A percentile compares a stretch with the other conserved stretches of the same genome.
phyloP scores from a whole-genome alignment of 2,797 vertebrate genomes.

The Eulemur mongoz region DNA sequence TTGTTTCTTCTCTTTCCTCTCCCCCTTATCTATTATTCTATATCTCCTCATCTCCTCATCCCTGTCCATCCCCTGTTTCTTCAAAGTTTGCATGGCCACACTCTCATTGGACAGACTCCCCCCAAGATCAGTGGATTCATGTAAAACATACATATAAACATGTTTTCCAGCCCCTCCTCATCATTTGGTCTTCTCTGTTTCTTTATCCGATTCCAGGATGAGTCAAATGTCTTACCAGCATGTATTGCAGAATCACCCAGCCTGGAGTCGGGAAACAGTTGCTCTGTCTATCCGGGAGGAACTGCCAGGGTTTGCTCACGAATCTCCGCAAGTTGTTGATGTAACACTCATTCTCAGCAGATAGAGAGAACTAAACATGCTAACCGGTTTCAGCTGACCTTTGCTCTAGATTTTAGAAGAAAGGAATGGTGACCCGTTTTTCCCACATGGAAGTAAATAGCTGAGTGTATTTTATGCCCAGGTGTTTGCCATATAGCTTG shows the following conservation, averaged over 20 bases:
- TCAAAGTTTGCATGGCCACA: neutral
- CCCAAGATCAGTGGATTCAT: neutral
- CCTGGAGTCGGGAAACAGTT: neutral
- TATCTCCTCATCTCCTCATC: neutral
- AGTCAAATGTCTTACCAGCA: neutral
- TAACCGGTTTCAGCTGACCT: conserved; percentile 74
- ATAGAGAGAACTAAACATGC: neutral
- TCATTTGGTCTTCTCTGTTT: neutral
- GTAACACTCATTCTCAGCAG: neutral
- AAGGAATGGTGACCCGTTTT: conserved; percentile 54
- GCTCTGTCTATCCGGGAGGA: neutral
- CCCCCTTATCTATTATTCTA: neutral
- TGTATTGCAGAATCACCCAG: neutral
- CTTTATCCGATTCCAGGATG: neutral
- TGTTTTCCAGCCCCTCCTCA: neutral
- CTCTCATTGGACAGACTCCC: neutral
- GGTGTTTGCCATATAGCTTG: conserved; percentile 88
- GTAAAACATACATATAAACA: neutral
- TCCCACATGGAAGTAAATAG: conserved; percentile 83
- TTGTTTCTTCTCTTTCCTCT: neutral
- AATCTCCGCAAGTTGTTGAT: neutral
- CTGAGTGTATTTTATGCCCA: conserved; percentile 86
- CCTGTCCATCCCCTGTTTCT: neutral
- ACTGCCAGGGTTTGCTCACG: neutral
- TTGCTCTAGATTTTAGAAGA: conserved; percentile 70